Evolutionary conservation across 2,888 invertebrate species (phyloP), one percentile per base, ranked within the genome.

Genomic region (Metalampra italica): DNA sequence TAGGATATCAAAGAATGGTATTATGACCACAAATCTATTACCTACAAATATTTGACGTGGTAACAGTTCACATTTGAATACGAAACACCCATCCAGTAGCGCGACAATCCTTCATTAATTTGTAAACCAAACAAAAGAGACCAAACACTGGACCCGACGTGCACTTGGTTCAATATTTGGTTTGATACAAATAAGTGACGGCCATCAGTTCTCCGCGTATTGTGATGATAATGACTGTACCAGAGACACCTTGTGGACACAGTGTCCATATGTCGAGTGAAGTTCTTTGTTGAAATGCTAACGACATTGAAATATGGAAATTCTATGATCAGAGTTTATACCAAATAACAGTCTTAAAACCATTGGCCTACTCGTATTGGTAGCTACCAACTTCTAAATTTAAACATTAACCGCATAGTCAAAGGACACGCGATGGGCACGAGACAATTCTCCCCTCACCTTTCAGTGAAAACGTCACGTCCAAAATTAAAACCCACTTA

Each of bases 401-500:
- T 78, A 76, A 64, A 62, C 60, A 56, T 56, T 50, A 62, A 66
- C 57, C 59, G 59, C 55, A 56, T 59, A 68, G 73, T 68, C 63
- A 76, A 79, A 78, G 73, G 84, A 78, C 86, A 86, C 80, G 74
- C 78, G 81, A 75, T 76, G 68, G 78, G 70, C 87, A 81, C 84
- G 82, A 78, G 86, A 79, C 83, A 74, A 74, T 67, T 73, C 74
- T 82, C 86, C 88, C 89, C 87, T 85, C 74, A 80, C 78, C 80
- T 83, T 78, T 71, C 67, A 73, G 71, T 70, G 71, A 70, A 70
- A 71, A 72, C 73, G 82, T 86, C 85, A 86, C 76, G 61, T 83
- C 85, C 85, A 89, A 89, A 89, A 84, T 89, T 89, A 88, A 88
- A 88, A 71, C 75, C 75, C 82, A 88, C 86, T 88, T 87, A 87